Percentiles rank a stretch among this genome's conserved stretches.
These are phyloP conservation scores for Eulimnadia texana DNA, from an alignment of 1,140 invertebrate species.

Conservation along the genomic window DNA sequence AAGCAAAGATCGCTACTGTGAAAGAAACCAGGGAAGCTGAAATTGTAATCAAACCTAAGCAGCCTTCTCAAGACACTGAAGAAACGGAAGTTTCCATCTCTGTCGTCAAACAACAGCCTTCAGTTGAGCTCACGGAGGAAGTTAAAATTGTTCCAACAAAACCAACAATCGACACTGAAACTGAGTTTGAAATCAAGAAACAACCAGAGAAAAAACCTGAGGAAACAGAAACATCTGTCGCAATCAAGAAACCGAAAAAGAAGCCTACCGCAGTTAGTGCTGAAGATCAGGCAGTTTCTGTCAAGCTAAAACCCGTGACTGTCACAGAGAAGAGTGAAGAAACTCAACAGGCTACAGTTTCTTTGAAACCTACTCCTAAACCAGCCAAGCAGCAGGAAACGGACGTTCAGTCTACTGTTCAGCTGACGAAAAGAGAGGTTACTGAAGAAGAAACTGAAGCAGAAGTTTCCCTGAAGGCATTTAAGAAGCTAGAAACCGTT, in stretches of 20 bases:
- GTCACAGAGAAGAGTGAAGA: constrained; percentile 10
- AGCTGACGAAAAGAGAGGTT: constrained; percentile 1
- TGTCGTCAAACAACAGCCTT: constrained; percentile 12
- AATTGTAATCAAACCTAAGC: too few species aligned
- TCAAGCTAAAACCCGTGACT: neutral
- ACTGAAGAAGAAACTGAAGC: neutral
- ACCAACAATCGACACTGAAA: constrained; percentile 11
- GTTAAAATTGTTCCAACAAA: neutral
- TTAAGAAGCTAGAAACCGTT: neutral
- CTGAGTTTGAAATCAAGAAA: constrained; percentile 15
- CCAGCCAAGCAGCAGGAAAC: neutral
- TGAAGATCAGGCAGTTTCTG: constrained; percentile 22
- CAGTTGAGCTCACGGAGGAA: constrained; percentile 14
- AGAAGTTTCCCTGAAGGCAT: neutral
- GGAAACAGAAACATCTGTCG: constrained; percentile 23
- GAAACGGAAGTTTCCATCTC: too few species aligned
- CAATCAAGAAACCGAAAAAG: constrained; percentile 26
- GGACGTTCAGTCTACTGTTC: neutral
- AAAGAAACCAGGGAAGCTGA: neutral
- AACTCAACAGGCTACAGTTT: constrained; percentile 6
- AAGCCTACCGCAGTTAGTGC: constrained; percentile 28
- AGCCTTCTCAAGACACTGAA: too few species aligned
- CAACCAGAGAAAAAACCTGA: constrained; percentile 21
- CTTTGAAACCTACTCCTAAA: neutral
- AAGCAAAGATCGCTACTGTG: neutral